Evolutionary conservation across 2,113 vertebrate species (phyloP).

Genomic region (Rhinoptilus africanus): DNA sequence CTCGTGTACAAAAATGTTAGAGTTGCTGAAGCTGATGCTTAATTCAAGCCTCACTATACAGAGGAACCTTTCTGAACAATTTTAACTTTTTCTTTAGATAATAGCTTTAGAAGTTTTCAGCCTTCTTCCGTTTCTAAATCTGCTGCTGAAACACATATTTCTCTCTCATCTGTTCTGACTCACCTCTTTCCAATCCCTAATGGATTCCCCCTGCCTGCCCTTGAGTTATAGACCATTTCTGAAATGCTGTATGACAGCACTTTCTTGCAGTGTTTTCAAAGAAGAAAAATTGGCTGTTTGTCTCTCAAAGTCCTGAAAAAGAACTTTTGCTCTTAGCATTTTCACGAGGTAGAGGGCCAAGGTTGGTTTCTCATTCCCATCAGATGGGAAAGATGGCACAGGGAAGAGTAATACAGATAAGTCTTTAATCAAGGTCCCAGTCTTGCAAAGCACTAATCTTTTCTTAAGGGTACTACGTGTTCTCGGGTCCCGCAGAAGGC

Average conservation of each 20-base stretch:
- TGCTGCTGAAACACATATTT: constrained; percentile 18
- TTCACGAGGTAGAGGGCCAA: background rate
- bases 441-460: background rate
- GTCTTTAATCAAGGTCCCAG: background rate
- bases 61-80: background rate
- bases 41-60: background rate
- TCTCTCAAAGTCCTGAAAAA: background rate
- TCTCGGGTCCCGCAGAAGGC: background rate
- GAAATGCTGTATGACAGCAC: constrained; percentile 23
- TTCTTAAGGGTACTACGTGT: background rate
- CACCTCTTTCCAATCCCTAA: constrained; percentile 24
- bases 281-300: constrained; percentile 36
- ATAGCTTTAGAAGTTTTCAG: background rate
- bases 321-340: background rate
- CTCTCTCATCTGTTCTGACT: constrained; percentile 30
- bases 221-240: constrained; percentile 42
- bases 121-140: background rate
- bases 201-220: constrained; percentile 29
- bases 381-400: background rate
- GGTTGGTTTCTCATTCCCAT: background rate
- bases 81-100: background rate
- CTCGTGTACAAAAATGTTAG: background rate
- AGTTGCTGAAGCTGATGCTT: background rate
- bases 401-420: background rate
- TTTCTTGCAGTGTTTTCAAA: constrained; percentile 12